A percentile compares a stretch with the other conserved stretches of the same genome.
Conservation (phyloP, 2,113 vertebrate genomes). For the Aramus guarauna region DNA sequence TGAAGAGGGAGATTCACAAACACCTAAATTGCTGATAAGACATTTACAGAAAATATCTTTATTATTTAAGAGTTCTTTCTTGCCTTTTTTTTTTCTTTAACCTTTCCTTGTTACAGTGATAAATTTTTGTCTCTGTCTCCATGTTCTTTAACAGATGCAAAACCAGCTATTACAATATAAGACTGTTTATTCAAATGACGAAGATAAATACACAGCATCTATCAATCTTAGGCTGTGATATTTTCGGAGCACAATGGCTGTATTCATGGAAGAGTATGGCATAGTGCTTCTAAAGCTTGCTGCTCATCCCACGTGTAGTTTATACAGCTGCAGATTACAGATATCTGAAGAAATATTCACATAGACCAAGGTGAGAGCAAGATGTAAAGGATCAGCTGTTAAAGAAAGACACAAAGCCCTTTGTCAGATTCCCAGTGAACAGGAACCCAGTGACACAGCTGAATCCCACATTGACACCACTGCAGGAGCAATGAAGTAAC, state of each 20-base stretch:
- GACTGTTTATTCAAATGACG: neutral
- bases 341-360: neutral
- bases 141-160: neutral
- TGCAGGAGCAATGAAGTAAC: neutral
- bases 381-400: neutral
- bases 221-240: neutral
- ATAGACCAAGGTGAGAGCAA: neutral
- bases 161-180: neutral
- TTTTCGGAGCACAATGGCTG: neutral
- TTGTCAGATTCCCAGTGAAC: neutral
- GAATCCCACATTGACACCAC: neutral
- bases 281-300: neutral
- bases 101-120: neutral
- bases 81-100: neutral
- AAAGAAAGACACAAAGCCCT: neutral
- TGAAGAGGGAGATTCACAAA: neutral
- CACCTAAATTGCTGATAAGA: neutral
- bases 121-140: neutral
- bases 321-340: conserved; percentile 3
- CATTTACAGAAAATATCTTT: neutral
- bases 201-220: conserved; percentile 31
- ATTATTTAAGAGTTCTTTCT: neutral
- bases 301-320: neutral
- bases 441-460: neutral
- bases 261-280: conserved; percentile 1